Evolutionary conservation across 2,113 vertebrate genomes (phyloP).

Genomic region (Lipotes vexillifer): DNA sequence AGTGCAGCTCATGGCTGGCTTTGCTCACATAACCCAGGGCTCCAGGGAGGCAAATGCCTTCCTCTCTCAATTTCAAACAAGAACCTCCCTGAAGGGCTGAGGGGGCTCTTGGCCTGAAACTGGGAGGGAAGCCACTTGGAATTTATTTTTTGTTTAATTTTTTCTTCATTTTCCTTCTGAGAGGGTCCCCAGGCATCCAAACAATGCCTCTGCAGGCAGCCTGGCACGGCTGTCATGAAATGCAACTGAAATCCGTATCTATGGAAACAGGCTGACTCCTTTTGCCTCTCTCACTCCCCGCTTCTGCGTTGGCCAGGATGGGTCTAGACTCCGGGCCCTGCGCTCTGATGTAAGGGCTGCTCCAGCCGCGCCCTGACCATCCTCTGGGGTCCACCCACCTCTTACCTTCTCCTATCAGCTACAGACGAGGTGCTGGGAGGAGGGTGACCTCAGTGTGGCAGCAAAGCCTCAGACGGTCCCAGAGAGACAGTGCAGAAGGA

Average conservation of each 20-base stretch:
- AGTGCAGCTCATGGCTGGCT: background rate
- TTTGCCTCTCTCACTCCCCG: background rate
- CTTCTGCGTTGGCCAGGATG: background rate
- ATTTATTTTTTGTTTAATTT: background rate
- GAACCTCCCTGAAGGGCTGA: background rate
- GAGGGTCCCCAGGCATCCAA: conserved; percentile 53
- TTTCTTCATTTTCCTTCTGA: conserved; percentile 48
- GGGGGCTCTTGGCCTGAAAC: background rate
- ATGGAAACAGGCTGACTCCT: conserved; percentile 68
- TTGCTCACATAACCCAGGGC: background rate
- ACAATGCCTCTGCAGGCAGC: conserved; percentile 63
- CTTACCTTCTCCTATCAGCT: background rate
- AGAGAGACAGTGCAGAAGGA: background rate
- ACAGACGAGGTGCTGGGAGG: background rate
- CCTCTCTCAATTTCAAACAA: background rate
- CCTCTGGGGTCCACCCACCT: rapidly evolving
- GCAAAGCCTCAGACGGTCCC: background rate
- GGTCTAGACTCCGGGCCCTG: background rate
- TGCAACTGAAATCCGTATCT: conserved; percentile 69
- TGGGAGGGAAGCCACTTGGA: background rate
- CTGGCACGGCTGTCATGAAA: conserved; percentile 52
- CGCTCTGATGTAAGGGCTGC: background rate
- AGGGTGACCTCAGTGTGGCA: background rate
- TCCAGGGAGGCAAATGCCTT: background rate
- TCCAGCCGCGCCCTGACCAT: background rate